Conservation (phyloP, 23 tunicate species). For the Styela clava region DNA sequence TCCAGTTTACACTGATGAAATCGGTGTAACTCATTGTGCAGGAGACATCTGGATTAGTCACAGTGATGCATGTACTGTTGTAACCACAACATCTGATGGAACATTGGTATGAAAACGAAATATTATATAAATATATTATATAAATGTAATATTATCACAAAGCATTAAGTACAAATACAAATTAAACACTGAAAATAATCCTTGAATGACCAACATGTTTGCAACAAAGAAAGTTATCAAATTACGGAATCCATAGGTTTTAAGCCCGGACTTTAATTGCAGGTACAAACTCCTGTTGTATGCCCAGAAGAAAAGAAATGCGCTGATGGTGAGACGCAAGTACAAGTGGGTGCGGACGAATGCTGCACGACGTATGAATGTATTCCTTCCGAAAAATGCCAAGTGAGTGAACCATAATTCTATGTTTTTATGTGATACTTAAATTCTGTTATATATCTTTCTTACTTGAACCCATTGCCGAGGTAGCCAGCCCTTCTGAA, state of each 20-base stretch:
- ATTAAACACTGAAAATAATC: too few relatives aligned
- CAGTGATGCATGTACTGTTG: slow-evolving; percentile 64
- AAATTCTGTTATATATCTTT: neutral
- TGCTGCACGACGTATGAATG: slow-evolving; percentile 91
- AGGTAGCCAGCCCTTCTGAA: too few relatives aligned
- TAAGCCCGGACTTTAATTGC: too few relatives aligned
- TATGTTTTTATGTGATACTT: neutral
- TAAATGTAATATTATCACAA: too few relatives aligned
- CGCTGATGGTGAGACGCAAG: slow-evolving; percentile 39
- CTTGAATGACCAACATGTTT: too few relatives aligned
- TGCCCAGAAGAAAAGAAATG: slow-evolving; percentile 49
- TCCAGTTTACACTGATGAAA: slow-evolving; percentile 71
- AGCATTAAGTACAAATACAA: too few relatives aligned
- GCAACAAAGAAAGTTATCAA: too few relatives aligned
- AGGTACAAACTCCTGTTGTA: slow-evolving; percentile 58
- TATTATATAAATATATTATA: neutral
- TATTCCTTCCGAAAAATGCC: slow-evolving; percentile 62
- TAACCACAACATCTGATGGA: slow-evolving; percentile 65
- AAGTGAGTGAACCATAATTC: slow-evolving; percentile 44
- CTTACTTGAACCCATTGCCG: too few relatives aligned
- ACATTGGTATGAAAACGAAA: slow-evolving; percentile 77
- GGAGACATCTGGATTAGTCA: slow-evolving; percentile 73
- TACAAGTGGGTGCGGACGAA: slow-evolving; percentile 25
- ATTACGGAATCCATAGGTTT: too few relatives aligned
- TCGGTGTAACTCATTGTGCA: slow-evolving; percentile 48